Conservation (phyloP, 1,140 invertebrate genomes). For the Oppia nitens region DNA sequence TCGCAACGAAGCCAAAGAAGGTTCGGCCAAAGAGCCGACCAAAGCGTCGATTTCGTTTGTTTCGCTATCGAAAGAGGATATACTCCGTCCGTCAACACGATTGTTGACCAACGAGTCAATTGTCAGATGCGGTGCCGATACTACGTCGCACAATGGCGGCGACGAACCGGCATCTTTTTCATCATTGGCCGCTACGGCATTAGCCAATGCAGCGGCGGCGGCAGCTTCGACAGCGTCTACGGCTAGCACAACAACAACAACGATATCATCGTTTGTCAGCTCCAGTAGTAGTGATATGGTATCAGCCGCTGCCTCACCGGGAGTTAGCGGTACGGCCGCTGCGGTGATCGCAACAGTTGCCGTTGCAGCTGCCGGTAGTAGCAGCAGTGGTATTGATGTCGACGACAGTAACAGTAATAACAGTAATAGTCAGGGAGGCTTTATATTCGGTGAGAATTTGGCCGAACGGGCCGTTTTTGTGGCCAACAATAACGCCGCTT, state of each 20-base stretch:
- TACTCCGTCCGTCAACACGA: not conserved
- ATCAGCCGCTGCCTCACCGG: no score
- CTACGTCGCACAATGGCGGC: not conserved
- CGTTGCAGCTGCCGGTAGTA: not conserved
- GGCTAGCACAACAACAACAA: no score
- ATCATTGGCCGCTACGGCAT: no score
- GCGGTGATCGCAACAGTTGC: no score
- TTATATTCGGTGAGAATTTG: conserved; percentile 82
- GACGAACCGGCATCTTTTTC: not conserved
- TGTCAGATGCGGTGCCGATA: not conserved
- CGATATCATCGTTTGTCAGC: no score
- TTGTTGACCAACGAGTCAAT: not conserved
- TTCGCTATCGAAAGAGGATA: not conserved
- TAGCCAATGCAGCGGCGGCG: no score
- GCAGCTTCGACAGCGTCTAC: no score
- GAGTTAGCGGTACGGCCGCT: no score
- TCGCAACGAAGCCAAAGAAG: not conserved
- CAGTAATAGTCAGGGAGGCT: conserved; percentile 26
- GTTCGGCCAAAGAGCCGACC: not conserved
- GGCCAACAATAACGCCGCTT: not conserved
- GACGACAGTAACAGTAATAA: conserved; percentile 18
- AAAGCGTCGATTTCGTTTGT: not conserved
- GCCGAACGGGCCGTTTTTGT: conserved; percentile 47
- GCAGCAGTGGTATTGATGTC: conserved; percentile 4
- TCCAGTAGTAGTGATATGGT: no score